Percentiles rank a stretch among this genome's conserved stretches.
These are phyloP conservation scores for Ariopsis seemanni DNA, from an alignment of 2,113 vertebrate genomes.

Conservation along the genomic window DNA sequence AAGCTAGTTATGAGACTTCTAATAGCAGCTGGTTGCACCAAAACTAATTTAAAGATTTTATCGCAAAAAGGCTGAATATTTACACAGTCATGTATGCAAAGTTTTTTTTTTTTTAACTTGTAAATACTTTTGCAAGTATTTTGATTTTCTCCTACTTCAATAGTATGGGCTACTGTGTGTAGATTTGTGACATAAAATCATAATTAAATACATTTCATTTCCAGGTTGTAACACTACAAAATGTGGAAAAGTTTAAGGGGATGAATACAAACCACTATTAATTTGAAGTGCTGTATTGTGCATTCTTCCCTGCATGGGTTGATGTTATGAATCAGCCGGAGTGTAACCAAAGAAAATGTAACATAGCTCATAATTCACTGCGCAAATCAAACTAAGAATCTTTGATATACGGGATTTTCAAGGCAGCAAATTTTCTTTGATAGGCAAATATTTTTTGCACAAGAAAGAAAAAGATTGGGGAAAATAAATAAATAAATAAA, in stretches of 20 bases:
- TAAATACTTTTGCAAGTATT: background rate
- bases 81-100: background rate
- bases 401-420: conserved; percentile 75
- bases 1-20: background rate
- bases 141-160: background rate
- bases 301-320: conserved; percentile 37
- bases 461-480: conserved; percentile 58
- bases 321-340: background rate
- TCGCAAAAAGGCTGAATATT: background rate
- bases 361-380: conserved; percentile 60
- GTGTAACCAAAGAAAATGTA: background rate
- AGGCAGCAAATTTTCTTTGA: conserved; percentile 72
- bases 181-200: background rate
- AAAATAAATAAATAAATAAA: no score
- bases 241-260: background rate
- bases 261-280: background rate
- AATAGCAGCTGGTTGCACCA: background rate
- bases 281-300: background rate
- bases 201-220: background rate
- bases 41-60: background rate
- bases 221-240: background rate
- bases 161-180: background rate
- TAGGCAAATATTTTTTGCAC: conserved; percentile 70
- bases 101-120: background rate
- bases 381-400: conserved; percentile 75